These are phyloP conservation scores for Sebastes fasciatus DNA, from an alignment of 2,113 vertebrate species.

Conservation along the genomic window DNA sequence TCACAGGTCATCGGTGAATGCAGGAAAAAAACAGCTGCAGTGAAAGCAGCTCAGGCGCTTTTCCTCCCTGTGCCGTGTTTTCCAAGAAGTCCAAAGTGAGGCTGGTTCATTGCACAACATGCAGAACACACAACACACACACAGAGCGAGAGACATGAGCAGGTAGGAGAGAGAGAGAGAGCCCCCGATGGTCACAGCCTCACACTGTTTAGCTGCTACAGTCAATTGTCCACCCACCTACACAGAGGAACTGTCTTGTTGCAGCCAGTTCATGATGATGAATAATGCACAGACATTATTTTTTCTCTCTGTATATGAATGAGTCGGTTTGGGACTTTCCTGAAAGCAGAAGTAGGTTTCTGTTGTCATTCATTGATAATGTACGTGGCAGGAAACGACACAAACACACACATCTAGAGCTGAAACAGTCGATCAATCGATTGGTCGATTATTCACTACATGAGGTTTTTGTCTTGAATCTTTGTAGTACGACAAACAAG, in stretches of 20 bases:
- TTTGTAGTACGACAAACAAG: neutral
- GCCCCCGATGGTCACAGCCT: conserved; percentile 43
- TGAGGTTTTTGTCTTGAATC: neutral
- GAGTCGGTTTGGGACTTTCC: conserved; percentile 56
- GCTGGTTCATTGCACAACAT: conserved; percentile 68
- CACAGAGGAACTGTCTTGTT: conserved; percentile 47
- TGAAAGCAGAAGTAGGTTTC: conserved; percentile 38
- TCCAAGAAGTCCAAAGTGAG: conserved; percentile 72
- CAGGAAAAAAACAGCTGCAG: conserved; percentile 51
- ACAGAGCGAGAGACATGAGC: neutral
- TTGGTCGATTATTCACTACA: neutral
- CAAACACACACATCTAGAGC: neutral
- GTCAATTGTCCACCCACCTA: conserved; percentile 37
- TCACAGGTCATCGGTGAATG: neutral
- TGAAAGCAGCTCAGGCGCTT: conserved; percentile 32
- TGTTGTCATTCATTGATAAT: conserved; percentile 13
- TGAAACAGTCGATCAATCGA: neutral
- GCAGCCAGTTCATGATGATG: conserved; percentile 42
- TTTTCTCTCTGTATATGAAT: conserved; percentile 30
- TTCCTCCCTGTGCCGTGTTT: conserved; percentile 46
- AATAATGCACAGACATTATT: conserved; percentile 43
- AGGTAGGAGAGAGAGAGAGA: conserved; percentile 54
- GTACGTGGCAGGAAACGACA: neutral
- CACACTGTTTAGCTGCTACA: conserved; percentile 39
- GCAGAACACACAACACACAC: conserved; percentile 31